Base-by-base conservation (phyloP, 2,888 invertebrate species). In the Altica lythri region DNA sequence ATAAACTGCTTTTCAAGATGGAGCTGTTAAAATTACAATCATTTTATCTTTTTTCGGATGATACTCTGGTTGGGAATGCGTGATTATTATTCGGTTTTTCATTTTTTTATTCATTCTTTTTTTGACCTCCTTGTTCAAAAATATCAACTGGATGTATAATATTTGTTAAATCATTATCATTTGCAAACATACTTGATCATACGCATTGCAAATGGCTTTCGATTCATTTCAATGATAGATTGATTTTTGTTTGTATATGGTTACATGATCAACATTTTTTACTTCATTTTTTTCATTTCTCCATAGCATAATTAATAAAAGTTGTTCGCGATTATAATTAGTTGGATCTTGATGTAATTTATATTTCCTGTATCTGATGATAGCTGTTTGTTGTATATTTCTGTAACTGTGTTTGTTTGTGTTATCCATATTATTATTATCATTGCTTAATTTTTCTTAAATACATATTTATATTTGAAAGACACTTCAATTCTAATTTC, bases 271-370 rank as follows among this genome's bases (percentile, higher is more conserved):
- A 4, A 40, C 22, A 22, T 48, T 40, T 48, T 42, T 27, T 5
- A 54, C 14, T 37, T 47, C 34, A 38, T 16, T 30, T 38, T n/a
- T 17, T 38, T 54, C 49, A 10, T 53, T 30, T 19, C 53, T 38
- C 42, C 53, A 53, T 4, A 48, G 40, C 5, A 47, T n/a, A 42
- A 47, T 48, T 17, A 53, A 29, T 42, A 53, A 37, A 12, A 49
- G n/a, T 37, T 54, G 48, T 49, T 54, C 49, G 9, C 54, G 42
- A 16, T 48, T 49, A 18, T 35, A 49, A 32, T 54, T 54, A 4
- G 40, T 16, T 10, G 35, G 29, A n/a, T n/a, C n/a, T n/a, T n/a
- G n/a, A n/a, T n/a, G n/a, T n/a, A n/a, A n/a, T 37, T 37, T 37
- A 37, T 37, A 37, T 16, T 17, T 4, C 17, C 38, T 4, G 10